These are phyloP conservation scores for Istiophorus platypterus DNA, from an alignment of 2,113 vertebrate species.

Conservation along the genomic window DNA sequence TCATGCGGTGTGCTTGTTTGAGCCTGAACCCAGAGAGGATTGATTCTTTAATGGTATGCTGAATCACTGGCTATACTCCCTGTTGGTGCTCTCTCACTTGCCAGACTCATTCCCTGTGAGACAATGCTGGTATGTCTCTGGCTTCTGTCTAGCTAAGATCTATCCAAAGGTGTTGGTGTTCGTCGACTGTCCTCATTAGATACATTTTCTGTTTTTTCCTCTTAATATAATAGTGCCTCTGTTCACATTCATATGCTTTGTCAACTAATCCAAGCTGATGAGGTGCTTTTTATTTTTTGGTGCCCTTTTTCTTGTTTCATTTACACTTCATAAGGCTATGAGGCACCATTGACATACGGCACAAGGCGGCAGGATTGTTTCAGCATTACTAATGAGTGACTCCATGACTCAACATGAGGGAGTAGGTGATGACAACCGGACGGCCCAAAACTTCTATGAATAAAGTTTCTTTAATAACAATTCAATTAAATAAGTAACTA, in stretches of 20 bases:
- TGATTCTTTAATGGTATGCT: constrained; percentile 37
- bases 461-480: neutral
- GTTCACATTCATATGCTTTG: neutral
- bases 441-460: neutral
- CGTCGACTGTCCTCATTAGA: neutral
- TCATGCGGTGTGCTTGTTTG: constrained; percentile 21
- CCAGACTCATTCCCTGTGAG: constrained; percentile 13
- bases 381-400: neutral
- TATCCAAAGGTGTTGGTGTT: neutral
- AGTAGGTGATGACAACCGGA: neutral
- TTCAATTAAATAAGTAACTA: too few species aligned
- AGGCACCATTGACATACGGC: neutral
- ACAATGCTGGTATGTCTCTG: constrained; percentile 11
- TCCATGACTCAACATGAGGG: constrained; percentile 1
- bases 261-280: neutral
- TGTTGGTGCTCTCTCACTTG: constrained; percentile 19
- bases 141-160: constrained; percentile 9
- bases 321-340: neutral
- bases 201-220: neutral
- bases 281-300: constrained; percentile 7
- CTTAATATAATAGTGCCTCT: neutral
- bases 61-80: constrained; percentile 43
- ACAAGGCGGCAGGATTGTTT: neutral
- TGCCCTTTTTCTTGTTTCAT: neutral
- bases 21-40: constrained; percentile 44